Evolutionary conservation across 2,888 invertebrate species (phyloP), one percentile per base, ranked within the genome.

Genomic region (Drosophila neonasuta): DNA sequence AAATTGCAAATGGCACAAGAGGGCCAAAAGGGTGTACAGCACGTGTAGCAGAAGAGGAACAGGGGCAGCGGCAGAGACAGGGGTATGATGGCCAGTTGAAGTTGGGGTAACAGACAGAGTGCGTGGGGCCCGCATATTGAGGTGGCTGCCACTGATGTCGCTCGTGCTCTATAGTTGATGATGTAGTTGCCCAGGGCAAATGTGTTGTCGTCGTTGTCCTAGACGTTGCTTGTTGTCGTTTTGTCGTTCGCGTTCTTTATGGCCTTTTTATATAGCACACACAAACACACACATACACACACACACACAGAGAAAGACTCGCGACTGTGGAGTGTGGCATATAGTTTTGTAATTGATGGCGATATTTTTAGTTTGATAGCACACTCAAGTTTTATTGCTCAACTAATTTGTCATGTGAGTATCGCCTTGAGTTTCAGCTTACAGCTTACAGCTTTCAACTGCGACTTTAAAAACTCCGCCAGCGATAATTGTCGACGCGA

Each of bases 321-420:
- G 59, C 49, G 51, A 41, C 49, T 62, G 57, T 24, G 1, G 49
- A 54, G 39, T 61, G 57, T 64, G 56, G 63, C 39, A 52, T 64
- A 51, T 61, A 64, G 63, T 51, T 68, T 58, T 62, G 71, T 69
- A 78, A 78, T 76, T 78, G 73, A 78, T 80, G 68, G 73, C 66
- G 52, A 70, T 74, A 77, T 75, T 77, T 77, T 68, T 65, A 63
- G 69, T 72, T 75, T 79, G 77, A 75, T 79, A 75, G 76, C 79
- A 80, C 67, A 66, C 77, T 79, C 78, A 79, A 87, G 83, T 83
- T 88, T 88, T 89, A 88, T 88, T 88, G 78, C 87, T 77, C 69
- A 80, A 88, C 88, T 88, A 88, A 89, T 89, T 89, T 89, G 87
- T 88, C 87, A 87, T 86, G 54, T 46, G 49, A 17, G 13, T 15